phyloP scores from a whole-genome alignment of 2,797 vertebrate species.

The Sebastes itinus region DNA sequence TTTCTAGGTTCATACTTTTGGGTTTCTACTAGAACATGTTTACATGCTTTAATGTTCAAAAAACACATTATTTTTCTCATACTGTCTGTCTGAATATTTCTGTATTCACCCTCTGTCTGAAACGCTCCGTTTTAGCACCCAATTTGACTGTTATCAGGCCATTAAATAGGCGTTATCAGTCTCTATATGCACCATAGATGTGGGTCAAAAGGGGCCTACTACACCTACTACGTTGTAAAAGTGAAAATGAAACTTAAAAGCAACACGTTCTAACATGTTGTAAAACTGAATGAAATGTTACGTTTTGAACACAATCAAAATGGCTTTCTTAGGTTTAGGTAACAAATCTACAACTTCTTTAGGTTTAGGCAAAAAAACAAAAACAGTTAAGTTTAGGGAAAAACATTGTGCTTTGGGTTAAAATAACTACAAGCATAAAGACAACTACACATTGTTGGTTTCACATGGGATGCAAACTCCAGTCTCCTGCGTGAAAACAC shows the following conservation, averaged over 20 bases:
- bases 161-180: background rate
- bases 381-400: too few species aligned
- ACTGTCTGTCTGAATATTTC: background rate
- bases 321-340: too few species aligned
- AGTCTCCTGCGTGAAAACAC: too few species aligned
- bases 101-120: background rate
- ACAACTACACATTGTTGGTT: too few species aligned
- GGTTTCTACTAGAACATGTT: background rate
- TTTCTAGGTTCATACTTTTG: background rate
- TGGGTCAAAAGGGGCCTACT: background rate
- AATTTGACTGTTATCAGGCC: background rate
- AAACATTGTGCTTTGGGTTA: too few species aligned
- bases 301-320: too few species aligned
- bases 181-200: background rate
- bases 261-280: background rate
- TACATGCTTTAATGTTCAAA: background rate
- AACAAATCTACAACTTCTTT: too few species aligned
- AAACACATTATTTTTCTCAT: background rate
- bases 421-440: too few species aligned
- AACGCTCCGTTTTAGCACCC: background rate
- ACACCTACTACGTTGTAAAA: background rate
- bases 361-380: too few species aligned
- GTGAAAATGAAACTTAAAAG: background rate
- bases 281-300: too few species aligned
- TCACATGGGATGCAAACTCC: too few species aligned